A percentile compares a stretch with the other conserved stretches of the same genome.
phyloP scores from a whole-genome alignment of 2,113 vertebrate genomes.

The Craseonycteris thonglongyai region DNA sequence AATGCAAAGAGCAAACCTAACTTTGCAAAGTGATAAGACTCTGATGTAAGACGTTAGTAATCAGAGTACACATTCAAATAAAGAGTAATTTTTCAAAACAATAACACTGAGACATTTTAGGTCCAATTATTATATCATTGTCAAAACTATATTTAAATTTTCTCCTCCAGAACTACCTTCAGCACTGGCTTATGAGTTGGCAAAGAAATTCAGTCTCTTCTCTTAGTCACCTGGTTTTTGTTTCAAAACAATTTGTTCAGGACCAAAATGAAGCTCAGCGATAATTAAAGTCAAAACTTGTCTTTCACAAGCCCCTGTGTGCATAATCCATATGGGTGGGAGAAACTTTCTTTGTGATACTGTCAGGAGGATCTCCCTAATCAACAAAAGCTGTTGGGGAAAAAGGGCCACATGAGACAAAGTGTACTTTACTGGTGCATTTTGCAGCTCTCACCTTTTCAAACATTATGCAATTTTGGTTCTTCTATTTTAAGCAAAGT shows the following conservation, averaged over 20 bases:
- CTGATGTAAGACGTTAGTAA: neutral
- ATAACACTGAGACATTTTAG: neutral
- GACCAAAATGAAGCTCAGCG: constrained; percentile 38
- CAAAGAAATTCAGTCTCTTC: neutral
- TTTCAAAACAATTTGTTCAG: neutral
- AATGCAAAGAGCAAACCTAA: neutral
- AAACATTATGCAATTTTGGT: neutral
- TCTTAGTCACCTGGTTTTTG: neutral
- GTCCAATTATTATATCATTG: neutral
- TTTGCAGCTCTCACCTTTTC: neutral
- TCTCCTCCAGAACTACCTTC: neutral
- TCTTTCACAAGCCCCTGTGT: constrained; percentile 2
- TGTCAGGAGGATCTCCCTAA: constrained; percentile 40
- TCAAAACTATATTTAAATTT: neutral
- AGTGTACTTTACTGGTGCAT: neutral
- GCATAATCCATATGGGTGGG: constrained; percentile 10
- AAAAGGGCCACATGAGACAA: constrained; percentile 13
- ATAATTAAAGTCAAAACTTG: constrained; percentile 22
- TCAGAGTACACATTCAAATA: neutral
- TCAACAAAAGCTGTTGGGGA: constrained; percentile 46
- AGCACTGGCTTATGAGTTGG: neutral
- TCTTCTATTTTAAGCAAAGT: constrained; percentile 10
- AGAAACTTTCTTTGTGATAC: constrained; percentile 25
- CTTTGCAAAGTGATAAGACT: neutral
- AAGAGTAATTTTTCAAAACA: neutral